phyloP scores from a whole-genome alignment of 2,797 vertebrate genomes.

The Fringilla coelebs region DNA sequence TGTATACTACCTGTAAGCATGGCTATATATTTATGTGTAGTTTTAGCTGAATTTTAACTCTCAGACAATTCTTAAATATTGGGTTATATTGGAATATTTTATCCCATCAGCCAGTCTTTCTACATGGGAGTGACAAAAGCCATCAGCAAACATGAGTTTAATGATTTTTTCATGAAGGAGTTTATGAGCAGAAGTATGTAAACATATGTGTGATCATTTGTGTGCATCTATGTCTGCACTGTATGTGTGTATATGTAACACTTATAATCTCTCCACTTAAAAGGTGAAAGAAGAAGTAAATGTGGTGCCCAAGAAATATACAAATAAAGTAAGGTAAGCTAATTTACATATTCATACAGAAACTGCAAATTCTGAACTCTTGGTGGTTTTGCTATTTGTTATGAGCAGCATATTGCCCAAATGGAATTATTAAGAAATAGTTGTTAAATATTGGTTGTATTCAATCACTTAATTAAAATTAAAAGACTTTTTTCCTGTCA shows the following conservation, averaged over 20 bases:
- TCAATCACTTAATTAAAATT: neutral
- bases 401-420: neutral
- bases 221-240: neutral
- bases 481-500: neutral
- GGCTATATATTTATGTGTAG: neutral
- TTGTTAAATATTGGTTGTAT: neutral
- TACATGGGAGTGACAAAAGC: neutral
- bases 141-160: neutral
- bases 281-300: neutral
- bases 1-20: neutral
- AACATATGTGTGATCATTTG: neutral
- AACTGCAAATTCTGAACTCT: neutral
- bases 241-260: neutral
- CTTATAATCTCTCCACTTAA: neutral
- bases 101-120: neutral
- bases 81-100: neutral
- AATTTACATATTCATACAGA: neutral
- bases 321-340: neutral
- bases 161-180: neutral
- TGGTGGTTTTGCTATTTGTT: neutral
- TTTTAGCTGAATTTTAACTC: neutral
- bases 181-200: neutral
- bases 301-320: neutral
- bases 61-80: neutral
- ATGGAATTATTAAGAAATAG: neutral